Evolutionary conservation across 2,113 vertebrate species (phyloP), one percentile per base, ranked within the genome.

Genomic region (Prietella phreatophila): DNA sequence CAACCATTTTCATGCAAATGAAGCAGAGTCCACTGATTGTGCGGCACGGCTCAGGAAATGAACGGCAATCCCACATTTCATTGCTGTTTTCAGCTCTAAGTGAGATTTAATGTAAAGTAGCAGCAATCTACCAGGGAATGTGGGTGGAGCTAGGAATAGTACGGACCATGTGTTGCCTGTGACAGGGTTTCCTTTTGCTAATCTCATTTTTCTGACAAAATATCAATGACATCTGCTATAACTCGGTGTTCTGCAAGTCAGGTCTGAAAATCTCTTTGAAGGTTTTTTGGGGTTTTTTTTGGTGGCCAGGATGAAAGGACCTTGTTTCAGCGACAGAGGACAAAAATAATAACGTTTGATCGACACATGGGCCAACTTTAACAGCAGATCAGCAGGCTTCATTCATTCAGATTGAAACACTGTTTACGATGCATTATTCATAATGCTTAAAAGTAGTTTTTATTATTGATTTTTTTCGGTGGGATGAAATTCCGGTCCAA

Each of bases 241-340:
- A 7, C 4, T 33, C 27, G 1, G n/a, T 1, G 11, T 30, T 14
- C 63, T 67, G 11, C 11, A 67, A 67, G 63, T 30, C 63, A 14
- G 63, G n/a, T 65, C 63, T 65, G 63, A 0, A 27, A 61, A 84
- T 36, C 84, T 90, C 87, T 88, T 86, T 84, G 80, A 88, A 78
- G 25, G 25, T 53, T 27, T 65, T 60, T 36, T 33, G 15, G 8
- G 19, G 20, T 19, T 71, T 71, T 22, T 42, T 75, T 50, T 27
- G 19, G 39, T 87, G 85, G 81, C 79, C 75, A 69, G 86, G 78
- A 90, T 86, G 36, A 90, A 90, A 83, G 47, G 85, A 86, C 89
- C 63, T 83, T 86, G 53, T 85, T 87, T 50, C 78, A 53, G 47
- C 71, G 60, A 47, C 25, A 80, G 83, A 84, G 84, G 69, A n/a